Evolutionary conservation across 2,888 invertebrate genomes (phyloP), one percentile per base, ranked within the genome.

Genomic region (Thecocarcelia acutangulata): DNA sequence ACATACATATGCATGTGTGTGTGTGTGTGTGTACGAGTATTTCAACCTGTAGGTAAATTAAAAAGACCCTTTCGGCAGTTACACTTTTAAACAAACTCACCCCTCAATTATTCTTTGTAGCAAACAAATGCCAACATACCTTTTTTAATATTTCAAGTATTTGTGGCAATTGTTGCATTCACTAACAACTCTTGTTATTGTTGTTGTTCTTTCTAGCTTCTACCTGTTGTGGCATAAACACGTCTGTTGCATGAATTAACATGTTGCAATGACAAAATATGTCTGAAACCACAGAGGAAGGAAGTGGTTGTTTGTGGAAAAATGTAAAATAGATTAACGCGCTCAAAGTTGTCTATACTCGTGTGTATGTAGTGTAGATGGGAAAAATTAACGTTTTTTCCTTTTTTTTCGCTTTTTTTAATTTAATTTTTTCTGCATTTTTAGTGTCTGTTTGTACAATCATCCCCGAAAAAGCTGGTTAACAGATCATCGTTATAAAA

Each of bases 261-360:
- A 52, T 52, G 50, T 50, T 24, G 50, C 21, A 50, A 21, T 50
- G 50, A 21, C 50, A 50, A 50, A 50, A 50, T 50, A 13, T 50
- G 50, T 52, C 28, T 8, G n/a, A 52, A 52, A 52, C 52, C 52
- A 28, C 52, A 52, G 52, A 52, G 52, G 52, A 52, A 52, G 52
- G 52, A 52, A 52, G 52, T 52, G 52, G 52, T 52, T 24, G 52
- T 52, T 52, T 28, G 28, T 28, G n/a, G 50, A 24, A 52, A 52
- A 28, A 52, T 52, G 8, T 52, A 52, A 52, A 52, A 52, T 52
- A 52, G 28, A 52, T 52, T 52, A 52, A 52, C 5, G 52, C 28
- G 28, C 11, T n/a, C 52, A 52, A 52, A 52, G 9, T 52, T n/a
- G n/a, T 24, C 6, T n/a, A 28, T 24, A n/a, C n/a, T n/a, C n/a